Base-by-base conservation (phyloP, 2,888 invertebrate species). In the Ennomos fuscantarius region DNA sequence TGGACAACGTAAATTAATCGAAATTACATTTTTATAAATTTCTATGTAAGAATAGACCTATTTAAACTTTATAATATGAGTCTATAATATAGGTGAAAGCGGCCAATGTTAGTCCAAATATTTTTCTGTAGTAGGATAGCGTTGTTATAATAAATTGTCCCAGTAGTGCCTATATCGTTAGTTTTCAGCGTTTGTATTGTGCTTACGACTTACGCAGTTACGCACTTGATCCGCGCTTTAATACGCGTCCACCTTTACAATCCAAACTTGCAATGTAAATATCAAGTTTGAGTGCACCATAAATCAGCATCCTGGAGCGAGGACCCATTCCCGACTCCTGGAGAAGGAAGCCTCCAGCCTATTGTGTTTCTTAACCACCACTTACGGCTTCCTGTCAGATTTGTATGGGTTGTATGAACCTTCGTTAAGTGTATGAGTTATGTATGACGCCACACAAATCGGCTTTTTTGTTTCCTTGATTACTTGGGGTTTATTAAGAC, bases 381-480 rank as follows among this genome's bases (percentile, higher is more conserved):
- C 34, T 48, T 62, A 56, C 55, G 48, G 58, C 60, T 60, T 62
- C 63, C 70, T 60, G 72, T 57, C 50, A 55, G 40, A 40, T 55
- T 49, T 55, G 46, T 40, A 56, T 50, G 56, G 51, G 35, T 46
- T 56, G 56, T 56, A 36, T 49, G 43, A 34, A 13, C 13, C 9
- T 32, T 42, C 46, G 46, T 56, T 45, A 56, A 51, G 12, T 37
- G 46, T 46, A 8, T 46, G 33, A 56, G 33, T 51, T 56, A 56
- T 13, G 42, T 56, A 51, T 13, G 42, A n/a, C 24, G 15, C 32
- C 42, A 45, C 49, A 40, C 41, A 55, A 52, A 40, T 44, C 36
- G 35, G 9, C 34, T 34, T 43, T 39, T 34, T 45, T 37, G 12
- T 35, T 24, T 24, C 24, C 6, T 24, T 24, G 24, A 24, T 41